A percentile compares a stretch with the other conserved stretches of the same genome.
phyloP scores from a whole-genome alignment of 2,888 invertebrate species.

The Brenthis hecate region DNA sequence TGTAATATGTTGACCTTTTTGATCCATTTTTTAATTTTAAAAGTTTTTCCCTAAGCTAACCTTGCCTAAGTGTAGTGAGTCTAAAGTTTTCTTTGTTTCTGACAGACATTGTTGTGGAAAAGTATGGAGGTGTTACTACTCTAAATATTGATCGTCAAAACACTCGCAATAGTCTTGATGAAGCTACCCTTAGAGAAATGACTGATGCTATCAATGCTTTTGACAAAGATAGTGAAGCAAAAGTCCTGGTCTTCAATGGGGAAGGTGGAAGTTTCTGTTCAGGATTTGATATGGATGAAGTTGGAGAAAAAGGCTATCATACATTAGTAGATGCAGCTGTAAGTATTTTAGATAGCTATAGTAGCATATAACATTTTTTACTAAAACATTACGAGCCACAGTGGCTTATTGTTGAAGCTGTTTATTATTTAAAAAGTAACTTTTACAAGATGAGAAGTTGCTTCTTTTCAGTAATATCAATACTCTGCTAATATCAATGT shows the following conservation, averaged over 20 bases:
- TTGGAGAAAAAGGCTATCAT: constrained; percentile 75
- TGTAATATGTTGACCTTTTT: not conserved
- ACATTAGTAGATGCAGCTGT: constrained; percentile 69
- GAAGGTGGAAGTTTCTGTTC: constrained; percentile 97
- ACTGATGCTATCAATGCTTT: constrained; percentile 88
- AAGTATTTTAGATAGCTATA: constrained; percentile 41
- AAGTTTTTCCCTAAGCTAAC: not conserved
- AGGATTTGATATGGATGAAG: constrained; percentile 93
- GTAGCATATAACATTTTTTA: too few species aligned
- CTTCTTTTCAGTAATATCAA: too few species aligned
- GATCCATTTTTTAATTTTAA: not conserved
- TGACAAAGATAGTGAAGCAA: constrained; percentile 87
- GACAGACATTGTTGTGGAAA: constrained; percentile 81
- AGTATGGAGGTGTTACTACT: constrained; percentile 85
- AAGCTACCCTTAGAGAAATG: constrained; percentile 85
- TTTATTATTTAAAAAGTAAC: not conserved
- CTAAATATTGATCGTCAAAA: constrained; percentile 94
- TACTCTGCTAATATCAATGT: too few species aligned
- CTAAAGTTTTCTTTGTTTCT: constrained; percentile 32
- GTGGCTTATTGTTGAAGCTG: not conserved
- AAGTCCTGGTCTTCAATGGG: constrained; percentile 92
- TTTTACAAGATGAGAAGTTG: too few species aligned
- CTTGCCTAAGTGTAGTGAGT: not conserved
- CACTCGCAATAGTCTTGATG: constrained; percentile 92
- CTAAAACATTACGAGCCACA: too few species aligned